Base-by-base conservation (phyloP, 2,113 vertebrate genomes). In the Camelus dromedarius region DNA sequence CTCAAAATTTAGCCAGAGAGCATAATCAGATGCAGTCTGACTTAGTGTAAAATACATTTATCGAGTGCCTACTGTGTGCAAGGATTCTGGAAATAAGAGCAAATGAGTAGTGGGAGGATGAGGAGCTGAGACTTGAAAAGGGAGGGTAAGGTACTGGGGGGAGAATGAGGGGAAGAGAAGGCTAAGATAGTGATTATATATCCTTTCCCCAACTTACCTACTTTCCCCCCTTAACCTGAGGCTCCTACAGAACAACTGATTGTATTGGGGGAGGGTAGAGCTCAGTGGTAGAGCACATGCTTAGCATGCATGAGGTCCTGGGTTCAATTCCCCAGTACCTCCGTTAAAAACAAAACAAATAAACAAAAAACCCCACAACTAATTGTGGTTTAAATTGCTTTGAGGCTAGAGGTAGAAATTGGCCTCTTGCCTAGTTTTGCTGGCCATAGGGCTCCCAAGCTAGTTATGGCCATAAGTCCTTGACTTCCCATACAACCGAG, bases 391-490 rank as follows among this genome's bases (percentile, higher is more conserved):
- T 82, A 54, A 92, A 48, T 66, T 50, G 42, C 76, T 91, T 91
- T 90, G 75, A 95, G 75, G 20, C 38, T 95, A 46, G 83, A 96
- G 79, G 64, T 73, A 81, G 50, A 96, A 95, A 69, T 1, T 89
- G 48, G 62, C n/a, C 70, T 56, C 32, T 69, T 92, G 42, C 62
- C 90, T 95, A 28, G 60, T 89, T 91, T 92, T 94, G 16, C 62
- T 91, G 70, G 58, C 69, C 32, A 70, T 52, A 60, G 76, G 22
- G 14, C 73, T 42, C 84, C 70, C 82, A n/a, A 54, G 38, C 50
- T 93, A 85, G 32, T 56, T 73, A 81, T 8, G 72, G 10, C 28
- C 89, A 52, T 46, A 48, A 48, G 69, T 67, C 35, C 76, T 91
- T 93, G 58, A 62, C 35, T 81, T 20, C 69, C 56, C 13, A 22